These are phyloP conservation scores for Drosophila conformis DNA, from an alignment of 2,888 invertebrate genomes.

Conservation along the genomic window DNA sequence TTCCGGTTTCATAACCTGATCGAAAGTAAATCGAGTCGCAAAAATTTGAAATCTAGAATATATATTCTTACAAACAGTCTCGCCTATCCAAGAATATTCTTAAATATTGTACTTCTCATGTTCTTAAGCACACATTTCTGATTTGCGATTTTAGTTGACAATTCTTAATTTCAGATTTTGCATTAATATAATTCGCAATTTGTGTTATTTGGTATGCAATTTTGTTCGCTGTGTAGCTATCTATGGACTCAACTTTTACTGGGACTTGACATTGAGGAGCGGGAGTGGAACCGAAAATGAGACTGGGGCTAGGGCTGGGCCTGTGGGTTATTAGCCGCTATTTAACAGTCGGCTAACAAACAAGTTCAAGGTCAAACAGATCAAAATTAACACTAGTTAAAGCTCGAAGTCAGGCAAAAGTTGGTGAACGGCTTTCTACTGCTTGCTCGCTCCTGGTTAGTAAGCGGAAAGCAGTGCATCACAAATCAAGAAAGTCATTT, in stretches of 20 bases:
- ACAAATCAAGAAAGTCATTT: not conserved
- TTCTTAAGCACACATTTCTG: not conserved
- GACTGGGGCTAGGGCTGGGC: not conserved
- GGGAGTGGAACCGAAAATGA: not conserved
- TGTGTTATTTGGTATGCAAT: not conserved
- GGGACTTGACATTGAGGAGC: not conserved
- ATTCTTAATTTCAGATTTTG: not conserved
- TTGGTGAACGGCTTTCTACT: not conserved
- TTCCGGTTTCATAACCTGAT: too few relatives aligned
- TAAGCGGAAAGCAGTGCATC: not conserved
- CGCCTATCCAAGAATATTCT: not conserved
- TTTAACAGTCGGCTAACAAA: not conserved
- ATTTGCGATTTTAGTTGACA: not conserved
- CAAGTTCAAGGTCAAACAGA: slow-evolving; percentile 22
- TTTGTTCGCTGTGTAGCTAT: not conserved
- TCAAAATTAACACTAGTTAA: not conserved
- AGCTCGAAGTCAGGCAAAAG: not conserved
- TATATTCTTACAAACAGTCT: too few relatives aligned
- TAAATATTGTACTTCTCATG: not conserved
- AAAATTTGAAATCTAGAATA: not conserved
- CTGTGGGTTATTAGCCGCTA: slow-evolving; percentile 37
- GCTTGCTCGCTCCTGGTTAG: not conserved
- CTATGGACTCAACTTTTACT: not conserved
- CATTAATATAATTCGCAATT: not conserved
- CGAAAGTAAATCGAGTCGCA: too few relatives aligned